A percentile compares a stretch with the other conserved stretches of the same genome.
Evolutionary conservation across 2,797 vertebrate species (phyloP).

Genomic region (Ispidina lecontei): DNA sequence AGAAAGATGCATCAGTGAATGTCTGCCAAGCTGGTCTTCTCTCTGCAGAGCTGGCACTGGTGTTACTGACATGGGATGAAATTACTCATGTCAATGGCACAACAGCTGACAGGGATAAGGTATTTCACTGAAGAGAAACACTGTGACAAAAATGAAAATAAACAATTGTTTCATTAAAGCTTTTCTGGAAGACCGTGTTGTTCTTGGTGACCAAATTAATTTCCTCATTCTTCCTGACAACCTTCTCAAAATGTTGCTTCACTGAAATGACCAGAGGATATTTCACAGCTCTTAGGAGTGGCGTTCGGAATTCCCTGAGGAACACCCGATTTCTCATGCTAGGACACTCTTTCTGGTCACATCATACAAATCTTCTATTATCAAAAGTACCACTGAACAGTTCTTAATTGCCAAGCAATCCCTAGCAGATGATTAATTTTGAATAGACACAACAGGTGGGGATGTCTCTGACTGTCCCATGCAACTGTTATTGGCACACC

Average conservation of each 20-base stretch:
- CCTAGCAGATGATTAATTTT: neutral
- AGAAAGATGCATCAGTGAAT: neutral
- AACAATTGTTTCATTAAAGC: neutral
- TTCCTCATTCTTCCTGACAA: neutral
- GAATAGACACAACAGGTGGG: neutral
- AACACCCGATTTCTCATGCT: neutral
- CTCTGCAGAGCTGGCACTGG: neutral
- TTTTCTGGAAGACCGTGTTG: neutral
- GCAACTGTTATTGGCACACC: neutral
- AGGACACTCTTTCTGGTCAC: neutral
- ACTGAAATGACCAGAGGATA: neutral
- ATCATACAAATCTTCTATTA: neutral
- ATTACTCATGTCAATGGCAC: neutral
- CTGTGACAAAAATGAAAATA: neutral
- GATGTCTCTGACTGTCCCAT: neutral
- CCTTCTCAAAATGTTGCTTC: neutral
- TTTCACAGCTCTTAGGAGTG: neutral
- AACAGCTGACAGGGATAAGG: neutral
- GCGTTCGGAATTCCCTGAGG: neutral
- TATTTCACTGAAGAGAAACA: neutral
- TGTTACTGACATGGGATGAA: rapidly evolving
- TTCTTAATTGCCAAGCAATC: neutral
- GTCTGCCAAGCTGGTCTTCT: rapidly evolving
- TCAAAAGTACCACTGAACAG: neutral
- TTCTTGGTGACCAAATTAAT: neutral